A percentile compares a stretch with the other conserved stretches of the same genome.
These are phyloP conservation scores for Mercenaria mercenaria DNA, from an alignment of 1,140 invertebrate genomes.

Conservation along the genomic window DNA sequence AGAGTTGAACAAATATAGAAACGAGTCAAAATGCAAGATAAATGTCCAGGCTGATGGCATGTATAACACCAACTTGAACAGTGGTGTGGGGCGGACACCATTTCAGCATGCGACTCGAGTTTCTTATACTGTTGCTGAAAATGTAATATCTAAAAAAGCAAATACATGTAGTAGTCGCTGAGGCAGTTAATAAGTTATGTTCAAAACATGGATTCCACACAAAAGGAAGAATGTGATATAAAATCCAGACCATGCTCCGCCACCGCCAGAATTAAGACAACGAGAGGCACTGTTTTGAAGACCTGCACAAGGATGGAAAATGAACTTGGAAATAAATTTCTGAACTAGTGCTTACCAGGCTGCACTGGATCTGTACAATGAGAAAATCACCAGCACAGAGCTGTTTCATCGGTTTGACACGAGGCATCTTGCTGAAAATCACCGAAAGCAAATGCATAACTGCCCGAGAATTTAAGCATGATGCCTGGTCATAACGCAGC, in stretches of 20 bases:
- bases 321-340: not conserved
- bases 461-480: too few relatives aligned
- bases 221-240: not conserved
- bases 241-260: not conserved
- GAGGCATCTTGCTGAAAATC: too few relatives aligned
- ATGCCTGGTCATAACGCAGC: not conserved
- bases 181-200: not conserved
- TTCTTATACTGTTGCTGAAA: not conserved
- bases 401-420: not conserved
- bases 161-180: not conserved
- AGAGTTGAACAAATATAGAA: not conserved
- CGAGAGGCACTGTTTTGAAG: not conserved
- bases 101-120: not conserved
- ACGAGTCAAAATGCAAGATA: not conserved
- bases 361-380: not conserved
- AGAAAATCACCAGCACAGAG: not conserved
- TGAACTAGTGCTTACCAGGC: not conserved
- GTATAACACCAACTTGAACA: not conserved
- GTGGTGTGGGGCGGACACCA: too few relatives aligned
- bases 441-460: too few relatives aligned
- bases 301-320: not conserved
- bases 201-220: not conserved
- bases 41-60: not conserved
- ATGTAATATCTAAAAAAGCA: not conserved
- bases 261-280: not conserved